A percentile compares a stretch with the other conserved stretches of the same genome.
Conservation (phyloP, 1,140 invertebrate genomes). For the Antheraea mylitta region DNA sequence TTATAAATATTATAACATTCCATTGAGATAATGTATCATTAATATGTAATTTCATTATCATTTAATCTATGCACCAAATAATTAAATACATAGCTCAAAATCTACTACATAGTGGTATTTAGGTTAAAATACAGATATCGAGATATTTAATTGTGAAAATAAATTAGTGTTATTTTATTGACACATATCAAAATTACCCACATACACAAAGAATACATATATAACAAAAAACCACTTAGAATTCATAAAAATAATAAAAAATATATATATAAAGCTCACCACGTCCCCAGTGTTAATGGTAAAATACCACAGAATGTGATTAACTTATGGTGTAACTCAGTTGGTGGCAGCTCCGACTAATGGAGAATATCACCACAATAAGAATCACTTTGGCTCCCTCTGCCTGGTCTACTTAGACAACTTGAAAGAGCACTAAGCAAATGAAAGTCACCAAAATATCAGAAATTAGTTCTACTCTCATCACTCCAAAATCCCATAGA, state of each 20-base stretch:
- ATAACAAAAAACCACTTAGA: conserved; percentile 30
- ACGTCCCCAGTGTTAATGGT: conserved; percentile 41
- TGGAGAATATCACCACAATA: conserved; percentile 50
- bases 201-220: conserved; percentile 42
- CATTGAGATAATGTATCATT: not conserved
- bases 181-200: conserved; percentile 3
- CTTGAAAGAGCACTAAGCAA: conserved; percentile 67
- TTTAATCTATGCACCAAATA: conserved; percentile 3
- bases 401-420: conserved; percentile 37
- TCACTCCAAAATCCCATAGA: conserved; percentile 47
- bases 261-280: conserved; percentile 53
- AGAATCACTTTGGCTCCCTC: conserved; percentile 32
- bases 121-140: not conserved
- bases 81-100: not conserved
- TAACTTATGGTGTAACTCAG: conserved; percentile 34
- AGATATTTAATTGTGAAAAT: conserved; percentile 6
- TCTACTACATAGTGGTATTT: not conserved
- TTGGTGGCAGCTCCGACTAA: conserved; percentile 11
- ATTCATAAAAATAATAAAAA: conserved; percentile 57
- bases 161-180: not conserved
- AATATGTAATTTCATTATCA: not conserved
- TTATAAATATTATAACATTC: conserved; percentile 34
- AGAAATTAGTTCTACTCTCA: conserved; percentile 62
- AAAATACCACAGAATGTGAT: conserved; percentile 40
- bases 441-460: conserved; percentile 69